Percentiles rank a stretch among this genome's conserved stretches.
These are phyloP conservation scores for Charanyca ferruginea DNA, from an alignment of 2,888 invertebrate genomes.

Conservation along the genomic window DNA sequence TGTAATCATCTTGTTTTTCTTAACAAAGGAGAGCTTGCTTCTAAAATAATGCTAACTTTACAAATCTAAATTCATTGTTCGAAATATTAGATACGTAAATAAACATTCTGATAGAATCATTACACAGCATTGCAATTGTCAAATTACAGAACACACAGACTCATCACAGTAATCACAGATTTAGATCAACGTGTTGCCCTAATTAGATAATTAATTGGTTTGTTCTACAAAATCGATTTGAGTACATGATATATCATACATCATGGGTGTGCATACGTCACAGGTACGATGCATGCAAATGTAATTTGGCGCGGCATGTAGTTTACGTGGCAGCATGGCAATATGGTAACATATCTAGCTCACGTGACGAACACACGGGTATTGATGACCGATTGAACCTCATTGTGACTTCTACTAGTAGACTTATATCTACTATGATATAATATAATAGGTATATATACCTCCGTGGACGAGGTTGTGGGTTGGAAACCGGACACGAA, in stretches of 20 bases:
- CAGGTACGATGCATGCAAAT: constrained; percentile 46
- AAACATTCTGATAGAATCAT: background rate
- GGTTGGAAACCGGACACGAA: too few relatives aligned
- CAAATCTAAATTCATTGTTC: background rate
- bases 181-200: background rate
- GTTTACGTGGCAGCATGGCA: constrained; percentile 5
- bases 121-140: background rate
- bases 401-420: background rate
- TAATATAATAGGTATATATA: too few relatives aligned
- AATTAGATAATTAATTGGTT: constrained; percentile 16
- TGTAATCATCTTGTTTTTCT: background rate
- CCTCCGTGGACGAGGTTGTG: too few relatives aligned
- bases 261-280: too few relatives aligned
- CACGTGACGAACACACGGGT: background rate
- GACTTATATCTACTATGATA: background rate
- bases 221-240: constrained; percentile 16
- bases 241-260: constrained; percentile 7
- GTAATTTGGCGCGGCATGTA: constrained; percentile 41
- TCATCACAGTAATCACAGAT: constrained; percentile 6
- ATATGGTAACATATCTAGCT: background rate
- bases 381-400: constrained; percentile 11
- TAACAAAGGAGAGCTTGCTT: background rate
- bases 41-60: background rate
- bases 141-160: constrained; percentile 12
- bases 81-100: background rate